Evolutionary conservation across 2,888 invertebrate species (phyloP), one percentile per base, ranked within the genome.

Genomic region (Chrysopilus asiliformis): DNA sequence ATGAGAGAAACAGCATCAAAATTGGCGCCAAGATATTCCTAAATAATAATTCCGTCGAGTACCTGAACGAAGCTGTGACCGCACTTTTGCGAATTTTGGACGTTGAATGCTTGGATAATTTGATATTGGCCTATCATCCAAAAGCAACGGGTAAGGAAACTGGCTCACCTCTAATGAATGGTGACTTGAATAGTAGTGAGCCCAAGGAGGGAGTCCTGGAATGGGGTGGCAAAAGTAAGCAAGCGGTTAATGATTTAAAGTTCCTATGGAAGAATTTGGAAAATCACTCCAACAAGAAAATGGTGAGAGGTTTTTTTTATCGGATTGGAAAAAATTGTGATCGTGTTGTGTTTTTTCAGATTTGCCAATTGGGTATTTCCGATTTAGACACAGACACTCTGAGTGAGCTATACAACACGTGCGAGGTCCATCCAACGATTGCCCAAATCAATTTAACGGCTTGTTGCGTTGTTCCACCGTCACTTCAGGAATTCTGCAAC

Each of bases 391-490:
- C 84, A 17, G 72, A 74, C 0, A 73, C 79, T 13, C 78, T 95
- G 25, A 72, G 79, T 19, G 68, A 76, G 37, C 65, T 94, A 2
- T 79, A 85, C 61, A 71, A 74, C 30, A 78, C 77, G 72, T 79
- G 86, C 1, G 68, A 68, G 57, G 71, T 87, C 9, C 81, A 84
- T 53, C 94, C 94, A 3, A 71, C 75, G 43, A 87, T 90, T 39
- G 82, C 91, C 37, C 94, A 95, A 67, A 89, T 95, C 41, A 94
- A 90, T 66, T 68, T 94, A 37, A 79, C 85, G 2, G 80, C 84
- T 10, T 94, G 94, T 57, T 94, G 94, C 66, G 85, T 91, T 3
- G 93, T 97, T 36, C 94, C 95, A 15, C 83, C 87, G 2, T 76
- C 84, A 3, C 68, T 97, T 45, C 82, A 87, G 58, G 75, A 78